Conservation (phyloP, 2,113 vertebrate genomes). For the Poecilia latipinna region DNA sequence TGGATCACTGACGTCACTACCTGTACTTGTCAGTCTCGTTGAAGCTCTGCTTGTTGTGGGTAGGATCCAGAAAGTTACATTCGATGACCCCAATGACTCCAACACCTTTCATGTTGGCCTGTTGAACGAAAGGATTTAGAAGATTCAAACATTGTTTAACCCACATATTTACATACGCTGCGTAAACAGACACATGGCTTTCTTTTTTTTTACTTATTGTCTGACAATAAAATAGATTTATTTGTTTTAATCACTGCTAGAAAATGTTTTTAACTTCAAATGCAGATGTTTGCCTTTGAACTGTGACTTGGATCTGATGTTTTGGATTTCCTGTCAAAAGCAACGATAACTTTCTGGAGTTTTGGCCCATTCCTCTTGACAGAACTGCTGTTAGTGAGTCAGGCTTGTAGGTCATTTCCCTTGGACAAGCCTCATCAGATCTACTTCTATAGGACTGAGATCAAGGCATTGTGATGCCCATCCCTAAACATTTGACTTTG, state of each 20-base stretch:
- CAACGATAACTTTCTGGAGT: background rate
- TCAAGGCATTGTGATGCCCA: background rate
- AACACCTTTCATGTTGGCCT: conserved; percentile 91
- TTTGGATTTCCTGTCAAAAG: no score
- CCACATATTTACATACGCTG: background rate
- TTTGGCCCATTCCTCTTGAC: background rate
- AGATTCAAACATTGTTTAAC: background rate
- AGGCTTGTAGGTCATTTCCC: background rate
- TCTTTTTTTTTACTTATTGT: background rate
- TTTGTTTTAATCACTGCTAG: background rate
- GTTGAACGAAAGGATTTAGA: background rate
- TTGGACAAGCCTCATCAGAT: background rate
- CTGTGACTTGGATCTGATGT: background rate
- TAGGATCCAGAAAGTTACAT: conserved; percentile 93
- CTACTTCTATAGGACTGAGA: background rate
- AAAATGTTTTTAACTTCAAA: background rate
- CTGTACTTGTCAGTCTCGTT: conserved; percentile 95
- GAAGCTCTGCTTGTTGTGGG: conserved; percentile 98
- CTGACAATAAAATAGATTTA: background rate
- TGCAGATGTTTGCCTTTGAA: background rate
- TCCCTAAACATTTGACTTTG: background rate
- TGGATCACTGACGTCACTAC: conserved; percentile 64
- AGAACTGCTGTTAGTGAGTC: background rate
- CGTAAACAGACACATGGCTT: background rate
- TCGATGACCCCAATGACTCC: conserved; percentile 95